These are phyloP conservation scores for Platysternon megacephalum DNA, from an alignment of 2,113 vertebrate species.

Conservation along the genomic window DNA sequence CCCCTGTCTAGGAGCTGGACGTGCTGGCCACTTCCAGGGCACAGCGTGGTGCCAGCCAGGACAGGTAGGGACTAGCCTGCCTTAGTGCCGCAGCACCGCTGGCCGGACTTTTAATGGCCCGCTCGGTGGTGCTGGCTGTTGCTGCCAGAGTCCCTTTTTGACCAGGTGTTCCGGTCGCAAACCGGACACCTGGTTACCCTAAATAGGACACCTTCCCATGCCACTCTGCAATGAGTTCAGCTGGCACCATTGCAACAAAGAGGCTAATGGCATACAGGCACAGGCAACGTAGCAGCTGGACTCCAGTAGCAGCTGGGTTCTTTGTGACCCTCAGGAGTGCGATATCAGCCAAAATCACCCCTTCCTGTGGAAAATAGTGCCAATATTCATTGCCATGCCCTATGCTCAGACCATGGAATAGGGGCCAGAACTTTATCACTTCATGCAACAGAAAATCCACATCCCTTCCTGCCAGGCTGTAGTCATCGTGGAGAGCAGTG, in stretches of 20 bases:
- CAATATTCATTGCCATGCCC: neutral
- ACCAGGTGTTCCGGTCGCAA: too few species aligned
- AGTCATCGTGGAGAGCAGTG: neutral
- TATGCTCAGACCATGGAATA: neutral
- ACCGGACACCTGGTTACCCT: too few species aligned
- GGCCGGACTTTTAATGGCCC: too few species aligned
- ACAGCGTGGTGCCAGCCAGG: too few species aligned
- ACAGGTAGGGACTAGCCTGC: too few species aligned
- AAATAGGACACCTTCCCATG: neutral
- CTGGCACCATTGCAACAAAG: neutral
- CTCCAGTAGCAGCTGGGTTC: neutral
- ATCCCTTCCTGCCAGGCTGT: neutral
- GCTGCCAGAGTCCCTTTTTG: too few species aligned
- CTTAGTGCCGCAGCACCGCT: too few species aligned
- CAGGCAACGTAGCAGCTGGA: neutral
- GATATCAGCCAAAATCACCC: neutral
- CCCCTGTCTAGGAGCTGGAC: too few species aligned
- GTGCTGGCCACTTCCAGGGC: too few species aligned
- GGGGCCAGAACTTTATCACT: neutral
- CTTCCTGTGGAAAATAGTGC: neutral
- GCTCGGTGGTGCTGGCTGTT: too few species aligned
- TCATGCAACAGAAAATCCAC: neutral
- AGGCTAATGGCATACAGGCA: neutral
- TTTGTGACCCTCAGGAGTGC: neutral
- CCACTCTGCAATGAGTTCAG: neutral